Percentiles rank a stretch among this genome's conserved stretches.
phyloP scores from a whole-genome alignment of 2,113 vertebrate genomes.

The Collichthys lucidus region DNA sequence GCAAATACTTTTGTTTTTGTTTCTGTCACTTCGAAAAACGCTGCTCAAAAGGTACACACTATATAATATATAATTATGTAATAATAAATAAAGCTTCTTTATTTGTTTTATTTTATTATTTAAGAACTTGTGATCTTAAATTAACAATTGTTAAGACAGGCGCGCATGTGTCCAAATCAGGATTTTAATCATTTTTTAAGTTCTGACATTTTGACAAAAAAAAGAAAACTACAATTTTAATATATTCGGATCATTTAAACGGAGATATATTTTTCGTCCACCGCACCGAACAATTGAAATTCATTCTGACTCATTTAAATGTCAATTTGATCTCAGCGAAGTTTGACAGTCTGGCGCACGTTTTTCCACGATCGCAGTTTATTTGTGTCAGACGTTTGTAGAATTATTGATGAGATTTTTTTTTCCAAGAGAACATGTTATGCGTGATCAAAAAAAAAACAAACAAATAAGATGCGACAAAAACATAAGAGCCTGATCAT shows the following conservation, averaged over 20 bases:
- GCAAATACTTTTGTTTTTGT: not conserved
- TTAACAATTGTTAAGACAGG: too few relatives aligned
- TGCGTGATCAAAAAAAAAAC: not conserved
- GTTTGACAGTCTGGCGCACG: not conserved
- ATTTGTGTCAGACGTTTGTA: not conserved
- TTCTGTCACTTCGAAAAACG: not conserved
- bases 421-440: not conserved
- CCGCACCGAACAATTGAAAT: not conserved
- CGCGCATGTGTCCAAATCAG: not conserved
- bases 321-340: not conserved
- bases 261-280: not conserved
- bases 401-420: not conserved
- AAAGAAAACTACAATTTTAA: not conserved
- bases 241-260: too few relatives aligned
- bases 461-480: not conserved
- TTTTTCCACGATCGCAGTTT: not conserved
- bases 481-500: not conserved
- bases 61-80: too few relatives aligned
- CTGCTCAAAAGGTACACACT: not conserved
- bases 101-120: not conserved
- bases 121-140: not conserved
- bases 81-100: too few relatives aligned
- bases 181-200: not conserved
- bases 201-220: not conserved
- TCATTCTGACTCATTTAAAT: not conserved